Evolutionary conservation across 2,797 vertebrate species (phyloP).

Genomic region (Arctocebus calabarensis): DNA sequence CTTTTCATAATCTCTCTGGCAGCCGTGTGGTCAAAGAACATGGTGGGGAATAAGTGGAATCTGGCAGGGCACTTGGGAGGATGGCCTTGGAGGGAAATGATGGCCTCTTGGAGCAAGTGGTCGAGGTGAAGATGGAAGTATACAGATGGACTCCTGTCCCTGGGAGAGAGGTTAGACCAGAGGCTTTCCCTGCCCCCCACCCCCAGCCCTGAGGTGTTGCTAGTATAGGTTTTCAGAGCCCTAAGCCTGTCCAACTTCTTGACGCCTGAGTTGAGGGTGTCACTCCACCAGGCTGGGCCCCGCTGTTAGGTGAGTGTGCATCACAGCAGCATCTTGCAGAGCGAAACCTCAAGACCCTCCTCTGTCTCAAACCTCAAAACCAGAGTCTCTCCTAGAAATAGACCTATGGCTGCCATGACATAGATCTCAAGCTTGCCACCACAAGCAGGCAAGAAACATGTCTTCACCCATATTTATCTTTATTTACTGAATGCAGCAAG

Average conservation of each 20-base stretch:
- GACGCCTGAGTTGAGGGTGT: background rate
- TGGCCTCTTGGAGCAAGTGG: background rate
- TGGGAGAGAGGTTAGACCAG: background rate
- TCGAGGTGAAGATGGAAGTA: background rate
- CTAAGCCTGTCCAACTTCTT: background rate
- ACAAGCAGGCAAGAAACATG: background rate
- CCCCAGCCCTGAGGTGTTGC: background rate
- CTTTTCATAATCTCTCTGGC: background rate
- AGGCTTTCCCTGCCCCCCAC: background rate
- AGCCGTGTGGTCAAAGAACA: background rate
- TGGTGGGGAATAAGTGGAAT: rapidly evolving
- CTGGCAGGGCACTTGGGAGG: background rate
- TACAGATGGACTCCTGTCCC: background rate
- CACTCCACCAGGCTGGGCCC: no score
- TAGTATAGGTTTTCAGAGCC: background rate
- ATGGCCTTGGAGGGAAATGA: background rate
- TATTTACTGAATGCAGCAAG: background rate
- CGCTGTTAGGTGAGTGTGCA: background rate
- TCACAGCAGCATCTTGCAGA: background rate
- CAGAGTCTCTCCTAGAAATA: background rate
- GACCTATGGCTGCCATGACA: background rate
- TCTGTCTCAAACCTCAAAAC: background rate
- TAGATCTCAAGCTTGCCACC: background rate
- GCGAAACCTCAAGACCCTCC: background rate
- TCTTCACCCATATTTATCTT: background rate